Base-by-base conservation (phyloP, 2,113 vertebrate species). In the Colistium nudipinnis region DNA sequence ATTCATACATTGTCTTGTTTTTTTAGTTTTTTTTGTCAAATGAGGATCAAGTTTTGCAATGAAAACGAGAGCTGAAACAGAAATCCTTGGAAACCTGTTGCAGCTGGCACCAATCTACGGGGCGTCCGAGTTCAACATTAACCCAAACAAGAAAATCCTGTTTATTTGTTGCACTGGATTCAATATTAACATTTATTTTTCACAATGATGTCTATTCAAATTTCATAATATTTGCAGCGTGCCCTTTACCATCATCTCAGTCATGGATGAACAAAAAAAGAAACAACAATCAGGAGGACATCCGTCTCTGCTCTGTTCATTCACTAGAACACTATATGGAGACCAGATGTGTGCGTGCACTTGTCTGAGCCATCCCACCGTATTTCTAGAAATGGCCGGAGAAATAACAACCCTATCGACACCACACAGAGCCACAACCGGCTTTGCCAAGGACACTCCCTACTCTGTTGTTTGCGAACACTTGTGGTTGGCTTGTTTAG, bases 321-420 rank as follows among this genome's bases (percentile, higher is more conserved):
- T 81, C 75, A 84, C 73, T 43, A 76, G 84, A 79, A 90, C 87
- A 88, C 44, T 81, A 81, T 88, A 89, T 88, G 72, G 56, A 87
- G 81, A 84, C 85, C 89, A 90, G 88, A 90, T 90, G 89, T 91
- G 79, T 76, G 67, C 33, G 49, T 70, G 62, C 73, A 72, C 51
- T 63, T 62, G 53, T 28, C 70, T 55, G 54, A 82, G 53, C 3
- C 69, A 66, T 41, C 24, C 33, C 13, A 24, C 36, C 11, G 24
- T 74, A 74, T 76, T 74, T 83, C 27, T 57, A 76, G 45, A 59
- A 76, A 51, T 71, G 63, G 72, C 62, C 54, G 43, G 38, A 54
- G 44, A 38, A 64, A 74, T 70, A 76, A 82, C 56, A 60, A 44
- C 70, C 60, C 35, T 12, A 39, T 52, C 19, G 22, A 56, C 76